Evolutionary conservation across 2,113 vertebrate genomes (phyloP).

Genomic region (Murina feae): DNA sequence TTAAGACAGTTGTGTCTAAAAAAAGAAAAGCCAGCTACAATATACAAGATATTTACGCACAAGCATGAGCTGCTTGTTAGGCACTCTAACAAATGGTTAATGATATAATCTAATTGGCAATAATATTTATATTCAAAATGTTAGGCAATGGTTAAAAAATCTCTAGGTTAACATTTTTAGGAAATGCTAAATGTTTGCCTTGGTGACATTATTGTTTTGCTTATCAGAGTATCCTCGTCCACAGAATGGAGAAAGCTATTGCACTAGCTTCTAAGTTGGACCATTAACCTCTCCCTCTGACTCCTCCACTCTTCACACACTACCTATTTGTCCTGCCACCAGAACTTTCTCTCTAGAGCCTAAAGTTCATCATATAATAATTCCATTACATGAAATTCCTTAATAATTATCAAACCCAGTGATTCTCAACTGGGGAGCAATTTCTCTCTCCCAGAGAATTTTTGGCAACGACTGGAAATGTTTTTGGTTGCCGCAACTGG

Average conservation of each 20-base stretch:
- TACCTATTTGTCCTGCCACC: not conserved
- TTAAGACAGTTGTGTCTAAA: not conserved
- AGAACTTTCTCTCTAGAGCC: not conserved
- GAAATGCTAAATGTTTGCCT: not conserved
- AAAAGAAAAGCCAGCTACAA: not conserved
- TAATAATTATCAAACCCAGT: not conserved
- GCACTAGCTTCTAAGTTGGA: not conserved
- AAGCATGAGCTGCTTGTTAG: not conserved
- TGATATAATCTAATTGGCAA: not conserved
- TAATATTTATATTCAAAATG: constrained; percentile 8
- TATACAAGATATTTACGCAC: not conserved
- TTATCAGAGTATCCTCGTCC: not conserved
- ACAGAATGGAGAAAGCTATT: not conserved
- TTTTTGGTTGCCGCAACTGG: not conserved
- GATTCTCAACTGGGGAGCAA: not conserved
- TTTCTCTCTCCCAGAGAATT: not conserved
- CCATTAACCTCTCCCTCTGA: not conserved
- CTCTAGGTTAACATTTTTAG: not conserved
- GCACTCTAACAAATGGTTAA: not conserved
- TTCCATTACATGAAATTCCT: not conserved
- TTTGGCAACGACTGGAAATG: not conserved
- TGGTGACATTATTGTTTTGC: not conserved
- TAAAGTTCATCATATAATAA: not conserved
- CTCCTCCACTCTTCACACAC: not conserved
- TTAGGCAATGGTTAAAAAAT: not conserved